Evolutionary conservation across 2,888 invertebrate genomes (phyloP).

Genomic region (Helicoverpa assulta): DNA sequence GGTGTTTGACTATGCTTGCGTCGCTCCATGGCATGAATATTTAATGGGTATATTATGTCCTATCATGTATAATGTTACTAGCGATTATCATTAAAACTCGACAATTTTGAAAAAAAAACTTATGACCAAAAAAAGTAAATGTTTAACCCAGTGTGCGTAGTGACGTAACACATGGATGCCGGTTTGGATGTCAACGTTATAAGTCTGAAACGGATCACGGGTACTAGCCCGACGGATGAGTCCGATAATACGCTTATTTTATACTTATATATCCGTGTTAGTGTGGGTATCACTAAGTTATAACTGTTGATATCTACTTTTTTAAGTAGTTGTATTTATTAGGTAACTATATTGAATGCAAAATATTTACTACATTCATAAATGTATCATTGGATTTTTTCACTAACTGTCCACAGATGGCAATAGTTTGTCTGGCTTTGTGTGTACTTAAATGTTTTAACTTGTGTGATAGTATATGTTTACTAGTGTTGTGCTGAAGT

Average conservation of each 20-base stretch:
- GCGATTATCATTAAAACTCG: no score
- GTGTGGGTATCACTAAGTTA: constrained; percentile 81
- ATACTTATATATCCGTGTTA: constrained; percentile 86
- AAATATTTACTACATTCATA: constrained; percentile 70
- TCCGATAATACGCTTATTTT: constrained; percentile 90
- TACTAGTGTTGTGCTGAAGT: constrained; percentile 53
- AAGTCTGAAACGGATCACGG: constrained; percentile 88
- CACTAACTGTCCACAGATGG: constrained; percentile 64
- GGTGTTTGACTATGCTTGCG: no score
- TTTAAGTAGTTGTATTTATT: constrained; percentile 81
- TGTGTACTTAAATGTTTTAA: constrained; percentile 56
- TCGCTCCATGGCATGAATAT: no score
- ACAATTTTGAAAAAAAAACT: no score
- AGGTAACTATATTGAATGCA: constrained; percentile 71
- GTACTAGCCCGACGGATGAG: constrained; percentile 82
- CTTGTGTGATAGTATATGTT: constrained; percentile 51
- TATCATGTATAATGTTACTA: no score
- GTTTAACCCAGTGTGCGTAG: constrained; percentile 4
- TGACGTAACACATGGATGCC: constrained; percentile 36
- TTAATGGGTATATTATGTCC: no score
- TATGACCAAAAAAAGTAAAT: not conserved
- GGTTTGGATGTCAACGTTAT: constrained; percentile 77
- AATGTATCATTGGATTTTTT: constrained; percentile 74
- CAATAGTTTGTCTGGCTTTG: constrained; percentile 58
- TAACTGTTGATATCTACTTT: constrained; percentile 85